Base-by-base conservation (phyloP, 2,113 vertebrate species). In the Oenanthe oenanthe region DNA sequence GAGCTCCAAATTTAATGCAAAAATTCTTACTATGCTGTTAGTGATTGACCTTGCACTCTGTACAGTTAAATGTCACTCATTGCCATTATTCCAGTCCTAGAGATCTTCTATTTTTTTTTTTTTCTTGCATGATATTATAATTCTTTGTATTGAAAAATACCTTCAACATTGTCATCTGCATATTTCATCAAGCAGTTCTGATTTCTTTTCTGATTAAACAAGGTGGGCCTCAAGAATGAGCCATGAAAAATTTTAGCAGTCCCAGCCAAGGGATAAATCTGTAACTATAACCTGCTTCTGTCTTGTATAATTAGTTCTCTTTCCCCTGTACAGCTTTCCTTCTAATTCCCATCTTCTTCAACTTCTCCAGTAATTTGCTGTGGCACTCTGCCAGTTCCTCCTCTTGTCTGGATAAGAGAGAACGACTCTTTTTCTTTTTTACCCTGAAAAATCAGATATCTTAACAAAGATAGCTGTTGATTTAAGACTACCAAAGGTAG, bases 1-100 rank as follows among this genome's bases (percentile, higher is more conserved):
- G 81, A 95, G 81, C 85, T 96, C 62, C 78, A 96, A 92, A 96
- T 95, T 75, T 93, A 85, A 94, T 96, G 90, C 89, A 96, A 87
- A 92, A 93, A 48, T 92, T 71, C 34, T 74, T 93, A 71, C 51
- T 75, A 67, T 5, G 32, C 48, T 92, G 50, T 78, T 85, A 85
- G 85, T 96, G 90, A 94, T 93, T 93, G 93, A 95, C 95, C 93
- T 95, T 96, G 93, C 50, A 45, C 50, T 93, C 54, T n/a, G 74
- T 94, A 82, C 45, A 88, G 70, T 85, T 89, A 96, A 91, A 95
- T 87, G 89, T 94, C 88, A 92, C 45, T 48, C 45, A 57, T 82
- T 95, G 89, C 81, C 71, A 91, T 94, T 93, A 94, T 93, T 85
- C 28, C 62, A 76, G 0, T 79, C 77, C 74, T 84, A 77, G 43